Conservation (phyloP, 2,888 invertebrate species). For the Lochmaea crataegi region DNA sequence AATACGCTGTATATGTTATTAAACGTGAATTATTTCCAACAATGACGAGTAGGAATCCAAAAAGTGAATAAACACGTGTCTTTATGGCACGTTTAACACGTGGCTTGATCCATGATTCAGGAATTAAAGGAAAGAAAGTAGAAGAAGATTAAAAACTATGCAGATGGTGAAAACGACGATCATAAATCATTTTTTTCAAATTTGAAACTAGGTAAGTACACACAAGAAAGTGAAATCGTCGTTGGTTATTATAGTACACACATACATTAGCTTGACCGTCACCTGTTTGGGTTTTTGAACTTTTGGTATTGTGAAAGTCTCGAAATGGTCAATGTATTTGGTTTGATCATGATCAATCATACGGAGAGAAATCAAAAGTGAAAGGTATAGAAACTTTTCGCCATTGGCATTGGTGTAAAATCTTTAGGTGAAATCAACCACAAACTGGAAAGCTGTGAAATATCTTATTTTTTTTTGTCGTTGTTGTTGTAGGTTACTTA, state of each 20-base stretch:
- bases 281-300: constrained; percentile 10
- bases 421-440: constrained; percentile 18
- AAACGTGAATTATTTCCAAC: no score
- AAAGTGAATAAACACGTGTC: no score
- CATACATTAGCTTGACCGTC: background rate
- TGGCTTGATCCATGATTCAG: no score
- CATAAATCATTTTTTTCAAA: background rate
- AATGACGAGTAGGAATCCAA: no score
- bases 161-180: constrained; percentile 2
- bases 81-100: no score
- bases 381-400: constrained; percentile 31
- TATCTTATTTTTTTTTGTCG: constrained; percentile 2
- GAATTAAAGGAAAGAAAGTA: no score
- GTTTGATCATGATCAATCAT: constrained; percentile 29
- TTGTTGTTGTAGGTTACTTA: background rate
- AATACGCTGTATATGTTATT: no score
- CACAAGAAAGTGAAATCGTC: constrained; percentile 12
- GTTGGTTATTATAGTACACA: background rate
- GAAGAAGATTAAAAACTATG: no score
- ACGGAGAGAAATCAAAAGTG: constrained; percentile 33
- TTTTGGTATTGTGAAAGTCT: constrained; percentile 12
- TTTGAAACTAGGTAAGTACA: background rate
- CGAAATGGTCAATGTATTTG: constrained; percentile 8
- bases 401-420: constrained; percentile 27
- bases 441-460: constrained; percentile 27